Percentiles rank a stretch among this genome's conserved stretches.
Evolutionary conservation across 2,888 invertebrate genomes (phyloP).

Genomic region (Mesorhabditis belari): DNA sequence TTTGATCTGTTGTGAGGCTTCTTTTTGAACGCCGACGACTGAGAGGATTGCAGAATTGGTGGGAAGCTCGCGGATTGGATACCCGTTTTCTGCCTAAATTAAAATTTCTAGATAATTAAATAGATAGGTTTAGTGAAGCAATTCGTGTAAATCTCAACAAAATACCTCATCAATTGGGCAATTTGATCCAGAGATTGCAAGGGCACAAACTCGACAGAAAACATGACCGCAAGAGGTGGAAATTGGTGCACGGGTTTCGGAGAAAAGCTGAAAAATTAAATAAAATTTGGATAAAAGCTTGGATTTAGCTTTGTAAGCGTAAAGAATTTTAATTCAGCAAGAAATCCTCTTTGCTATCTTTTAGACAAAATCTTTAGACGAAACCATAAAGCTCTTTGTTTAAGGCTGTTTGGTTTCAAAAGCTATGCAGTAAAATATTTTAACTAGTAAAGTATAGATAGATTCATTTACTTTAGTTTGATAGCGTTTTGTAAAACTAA

Average conservation of each 20-base stretch:
- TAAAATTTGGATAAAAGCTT: neutral
- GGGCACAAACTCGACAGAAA: slow-evolving; percentile 24
- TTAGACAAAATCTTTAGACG: neutral
- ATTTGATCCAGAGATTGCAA: slow-evolving; percentile 64
- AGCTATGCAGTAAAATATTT: neutral
- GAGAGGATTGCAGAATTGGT: neutral
- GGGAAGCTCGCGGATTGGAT: neutral
- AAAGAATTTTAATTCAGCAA: neutral
- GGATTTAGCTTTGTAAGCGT: neutral
- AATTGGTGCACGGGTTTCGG: slow-evolving; percentile 20
- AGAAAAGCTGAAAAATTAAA: slow-evolving; percentile 22
- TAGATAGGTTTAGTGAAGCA: neutral
- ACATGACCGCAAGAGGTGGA: slow-evolving; percentile 34
- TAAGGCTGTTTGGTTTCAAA: too few species aligned
- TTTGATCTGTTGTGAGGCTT: neutral
- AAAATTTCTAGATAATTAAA: neutral
- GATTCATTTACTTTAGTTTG: neutral
- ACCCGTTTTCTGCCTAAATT: neutral
- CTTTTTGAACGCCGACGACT: neutral
- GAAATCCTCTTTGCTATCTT: neutral
- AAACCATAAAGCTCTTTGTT: neutral
- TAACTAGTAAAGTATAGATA: neutral
- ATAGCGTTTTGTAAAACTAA: neutral
- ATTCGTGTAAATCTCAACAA: neutral
- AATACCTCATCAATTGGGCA: slow-evolving; percentile 81